Conservation (phyloP, 2,113 vertebrate genomes). For the Leptodactylus fuscus region DNA sequence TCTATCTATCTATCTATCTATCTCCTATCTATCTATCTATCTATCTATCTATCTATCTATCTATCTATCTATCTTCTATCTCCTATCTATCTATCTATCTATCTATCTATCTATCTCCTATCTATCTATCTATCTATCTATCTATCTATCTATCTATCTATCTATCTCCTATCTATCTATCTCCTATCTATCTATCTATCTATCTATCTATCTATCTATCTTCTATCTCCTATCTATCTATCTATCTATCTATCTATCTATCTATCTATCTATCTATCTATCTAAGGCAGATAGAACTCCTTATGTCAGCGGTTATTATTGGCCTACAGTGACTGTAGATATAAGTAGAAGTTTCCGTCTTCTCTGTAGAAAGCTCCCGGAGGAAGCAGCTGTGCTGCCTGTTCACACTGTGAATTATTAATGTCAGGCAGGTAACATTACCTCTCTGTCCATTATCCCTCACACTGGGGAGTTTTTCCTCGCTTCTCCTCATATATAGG, state of each 20-base stretch:
- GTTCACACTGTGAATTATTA: conserved; percentile 44
- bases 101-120: background rate
- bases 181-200: background rate
- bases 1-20: no score
- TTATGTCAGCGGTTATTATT: no score
- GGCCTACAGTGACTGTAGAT: no score
- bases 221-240: background rate
- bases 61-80: background rate
- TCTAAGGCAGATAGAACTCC: no score
- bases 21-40: background rate
- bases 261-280: no score
- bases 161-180: background rate
- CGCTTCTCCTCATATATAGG: background rate
- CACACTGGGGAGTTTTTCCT: background rate
- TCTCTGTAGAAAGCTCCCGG: background rate
- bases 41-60: background rate
- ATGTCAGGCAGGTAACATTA: conserved; percentile 19
- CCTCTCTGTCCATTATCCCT: conserved; percentile 14
- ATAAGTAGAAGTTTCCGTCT: background rate
- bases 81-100: no score
- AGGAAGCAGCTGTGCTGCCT: background rate
- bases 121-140: no score
- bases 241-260: no score
- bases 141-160: background rate
- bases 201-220: background rate